Base-by-base conservation (phyloP, 2,113 vertebrate species). In the Cathartes aura region DNA sequence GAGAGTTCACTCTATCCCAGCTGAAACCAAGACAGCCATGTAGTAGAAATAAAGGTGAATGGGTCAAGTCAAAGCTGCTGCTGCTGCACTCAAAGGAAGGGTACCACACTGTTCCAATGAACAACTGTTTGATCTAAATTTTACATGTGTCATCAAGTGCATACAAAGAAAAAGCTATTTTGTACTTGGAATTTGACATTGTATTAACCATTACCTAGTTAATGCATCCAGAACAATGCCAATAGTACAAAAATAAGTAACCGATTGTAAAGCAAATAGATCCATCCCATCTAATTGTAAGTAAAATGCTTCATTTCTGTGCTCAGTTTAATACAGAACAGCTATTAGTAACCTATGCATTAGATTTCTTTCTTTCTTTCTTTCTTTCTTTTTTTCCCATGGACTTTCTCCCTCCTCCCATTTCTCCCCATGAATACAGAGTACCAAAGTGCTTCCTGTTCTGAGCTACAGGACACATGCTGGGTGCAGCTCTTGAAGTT, bases 401-500 rank as follows among this genome's bases (percentile, higher is more conserved):
- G 24, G 71, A 67, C 52, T 62, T 79, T 62, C 40, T 79, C 34
- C 70, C 76, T 64, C 86, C 92, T 96, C 82, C 53, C 50, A 53
- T 64, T 74, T 92, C 94, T 93, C 63, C 52, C 84, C 63, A 94
- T 68, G 85, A 91, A 94, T 89, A 93, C 43, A 83, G 83, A 98
- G 67, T 89, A 93, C 90, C 76, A 96, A 97, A 96, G 93, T 94
- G 96, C 76, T 96, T 95, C 95, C 89, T 80, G 82, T 96, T 93
- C 94, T 85, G 93, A 96, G 79, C 87, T 94, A 95, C 93, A 97
- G 94, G 82, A 97, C 93, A 74, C 96, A 97, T 47, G 97, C 97
- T 97, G 97, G 32, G 93, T 89, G 32, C 63, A 92, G 95, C 96
- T 97, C 97, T 97, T 97, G 95, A 98, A 97, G 97, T 97, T 95